phyloP scores from a whole-genome alignment of 2,113 vertebrate genomes.

The Forbesichthys papilliferus region DNA sequence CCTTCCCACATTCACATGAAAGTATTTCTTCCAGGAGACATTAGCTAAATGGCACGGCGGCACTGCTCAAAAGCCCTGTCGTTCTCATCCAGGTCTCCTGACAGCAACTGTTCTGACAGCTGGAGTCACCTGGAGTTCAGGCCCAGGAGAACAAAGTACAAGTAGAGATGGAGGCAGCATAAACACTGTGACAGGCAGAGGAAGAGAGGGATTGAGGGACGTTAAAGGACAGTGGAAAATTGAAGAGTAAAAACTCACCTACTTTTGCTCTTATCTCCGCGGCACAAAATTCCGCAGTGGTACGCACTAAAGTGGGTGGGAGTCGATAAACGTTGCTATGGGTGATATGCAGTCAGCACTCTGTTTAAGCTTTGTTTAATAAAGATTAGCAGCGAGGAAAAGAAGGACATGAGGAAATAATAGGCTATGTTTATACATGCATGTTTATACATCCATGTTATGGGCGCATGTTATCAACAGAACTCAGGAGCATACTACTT shows the following conservation, averaged over 20 bases:
- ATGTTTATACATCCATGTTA: no score
- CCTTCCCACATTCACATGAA: conserved; percentile 15
- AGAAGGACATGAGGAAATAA: no score
- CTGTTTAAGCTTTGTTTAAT: no score
- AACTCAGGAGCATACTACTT: no score
- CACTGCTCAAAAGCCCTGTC: conserved; percentile 28
- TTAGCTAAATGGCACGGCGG: conserved; percentile 7
- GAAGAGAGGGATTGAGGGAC: background rate
- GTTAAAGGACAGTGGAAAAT: background rate
- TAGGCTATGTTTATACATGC: no score
- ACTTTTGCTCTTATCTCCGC: no score
- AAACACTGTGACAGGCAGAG: conserved; percentile 34
- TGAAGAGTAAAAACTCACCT: background rate
- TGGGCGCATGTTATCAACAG: no score
- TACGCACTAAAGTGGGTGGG: no score
- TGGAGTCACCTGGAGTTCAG: conserved; percentile 38
- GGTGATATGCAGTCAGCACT: no score
- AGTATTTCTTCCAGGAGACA: background rate
- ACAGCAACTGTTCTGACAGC: conserved; percentile 34
- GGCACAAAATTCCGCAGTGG: no score
- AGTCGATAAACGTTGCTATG: no score
- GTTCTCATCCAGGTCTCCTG: conserved; percentile 22
- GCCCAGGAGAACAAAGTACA: conserved; percentile 45
- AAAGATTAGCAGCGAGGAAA: no score
- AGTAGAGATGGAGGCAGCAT: conserved; percentile 18